Conservation (phyloP, 2,797 vertebrate genomes). For the Amniataba percoides region DNA sequence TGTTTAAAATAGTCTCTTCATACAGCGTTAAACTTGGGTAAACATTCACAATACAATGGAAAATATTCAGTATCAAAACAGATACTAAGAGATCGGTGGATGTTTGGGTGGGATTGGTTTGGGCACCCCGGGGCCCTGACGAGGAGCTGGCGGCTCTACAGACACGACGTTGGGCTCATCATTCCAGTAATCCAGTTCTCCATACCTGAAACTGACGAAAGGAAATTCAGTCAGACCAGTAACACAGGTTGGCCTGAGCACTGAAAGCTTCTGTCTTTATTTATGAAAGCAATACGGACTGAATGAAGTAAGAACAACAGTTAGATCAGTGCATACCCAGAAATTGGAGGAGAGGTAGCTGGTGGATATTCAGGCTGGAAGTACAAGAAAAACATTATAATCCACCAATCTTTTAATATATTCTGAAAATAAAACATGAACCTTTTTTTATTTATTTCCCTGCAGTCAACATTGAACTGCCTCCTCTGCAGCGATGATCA, state of each 20-base stretch:
- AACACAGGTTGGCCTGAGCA: background rate
- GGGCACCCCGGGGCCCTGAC: slow-evolving; percentile 84
- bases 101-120: slow-evolving; percentile 72
- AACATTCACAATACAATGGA: slow-evolving; percentile 20
- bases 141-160: slow-evolving; percentile 11
- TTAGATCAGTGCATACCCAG: slow-evolving; percentile 68
- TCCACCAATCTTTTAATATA: background rate
- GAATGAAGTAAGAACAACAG: background rate
- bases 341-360: slow-evolving; percentile 20
- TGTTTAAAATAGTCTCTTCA: slow-evolving; percentile 27
- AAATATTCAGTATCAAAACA: background rate
- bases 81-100: slow-evolving; percentile 9
- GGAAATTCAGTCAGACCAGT: slow-evolving; percentile 14
- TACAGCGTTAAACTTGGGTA: background rate
- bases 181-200: slow-evolving; percentile 74
- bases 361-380: slow-evolving; percentile 64
- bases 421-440: background rate
- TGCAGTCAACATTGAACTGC: background rate
- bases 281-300: background rate
- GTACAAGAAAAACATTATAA: slow-evolving; percentile 9
- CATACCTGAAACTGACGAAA: slow-evolving; percentile 68
- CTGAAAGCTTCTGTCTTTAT: background rate
- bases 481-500: background rate
- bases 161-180: background rate
- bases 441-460: background rate